phyloP scores from a whole-genome alignment of 2,888 invertebrate species.

The Papilio elwesi region DNA sequence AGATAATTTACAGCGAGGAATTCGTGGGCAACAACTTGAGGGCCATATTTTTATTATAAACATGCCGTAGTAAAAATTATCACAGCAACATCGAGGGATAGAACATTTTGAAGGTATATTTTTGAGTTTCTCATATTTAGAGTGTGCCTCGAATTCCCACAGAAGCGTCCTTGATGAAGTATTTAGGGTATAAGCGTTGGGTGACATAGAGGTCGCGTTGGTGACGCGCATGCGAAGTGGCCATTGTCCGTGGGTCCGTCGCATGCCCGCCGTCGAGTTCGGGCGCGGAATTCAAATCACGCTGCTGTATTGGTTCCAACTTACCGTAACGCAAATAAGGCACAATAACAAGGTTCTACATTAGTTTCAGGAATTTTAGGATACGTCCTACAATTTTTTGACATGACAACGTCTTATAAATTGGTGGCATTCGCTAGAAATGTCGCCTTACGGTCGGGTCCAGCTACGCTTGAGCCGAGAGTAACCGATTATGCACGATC shows the following conservation, averaged over 20 bases:
- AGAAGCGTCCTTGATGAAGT: conserved; percentile 72
- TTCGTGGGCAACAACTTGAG: too few species aligned
- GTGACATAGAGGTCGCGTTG: conserved; percentile 61
- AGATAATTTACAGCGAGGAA: too few species aligned
- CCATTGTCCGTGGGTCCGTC: conserved; percentile 66
- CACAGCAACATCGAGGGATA: too few species aligned
- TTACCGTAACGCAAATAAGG: conserved; percentile 81
- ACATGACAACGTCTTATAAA: too few species aligned
- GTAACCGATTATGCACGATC: too few species aligned
- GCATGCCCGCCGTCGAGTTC: conserved; percentile 59
- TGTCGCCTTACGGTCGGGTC: too few species aligned
- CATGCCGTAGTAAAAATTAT: too few species aligned
- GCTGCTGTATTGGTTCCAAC: conserved; percentile 79
- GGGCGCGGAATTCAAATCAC: conserved; percentile 71
- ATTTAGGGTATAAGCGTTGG: conserved; percentile 78
- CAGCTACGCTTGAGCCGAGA: too few species aligned
- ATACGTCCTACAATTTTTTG: not conserved
- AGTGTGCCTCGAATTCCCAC: conserved; percentile 56
- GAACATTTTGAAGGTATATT: not conserved
- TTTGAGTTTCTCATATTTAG: not conserved
- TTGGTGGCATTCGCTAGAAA: too few species aligned
- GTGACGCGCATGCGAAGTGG: conserved; percentile 69
- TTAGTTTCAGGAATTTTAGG: not conserved
- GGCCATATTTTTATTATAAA: too few species aligned
- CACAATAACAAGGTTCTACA: conserved; percentile 57